These are phyloP conservation scores for Eristalinus aeneus DNA, from an alignment of 2,888 invertebrate genomes.

Conservation along the genomic window DNA sequence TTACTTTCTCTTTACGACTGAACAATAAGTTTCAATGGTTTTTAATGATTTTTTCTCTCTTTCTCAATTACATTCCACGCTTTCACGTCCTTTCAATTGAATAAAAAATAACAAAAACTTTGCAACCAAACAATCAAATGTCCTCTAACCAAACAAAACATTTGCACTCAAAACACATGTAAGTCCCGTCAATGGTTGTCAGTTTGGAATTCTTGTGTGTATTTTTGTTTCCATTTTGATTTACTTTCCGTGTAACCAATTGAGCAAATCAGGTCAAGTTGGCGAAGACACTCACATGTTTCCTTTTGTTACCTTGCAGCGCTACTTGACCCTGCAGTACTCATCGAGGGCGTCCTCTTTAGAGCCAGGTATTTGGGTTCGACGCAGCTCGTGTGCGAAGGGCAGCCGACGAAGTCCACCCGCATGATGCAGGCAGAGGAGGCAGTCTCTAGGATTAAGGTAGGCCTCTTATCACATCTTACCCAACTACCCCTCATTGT, in stretches of 20 bases:
- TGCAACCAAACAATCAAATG: slow-evolving; percentile 49
- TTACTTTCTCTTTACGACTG: slow-evolving; percentile 25
- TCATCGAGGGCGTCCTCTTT: slow-evolving; percentile 99
- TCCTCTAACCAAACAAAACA: slow-evolving; percentile 56
- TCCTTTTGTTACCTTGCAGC: slow-evolving; percentile 76
- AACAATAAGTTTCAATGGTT: slow-evolving; percentile 30
- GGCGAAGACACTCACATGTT: not conserved
- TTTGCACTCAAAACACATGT: slow-evolving; percentile 59
- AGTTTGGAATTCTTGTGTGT: not conserved
- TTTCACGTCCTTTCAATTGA: slow-evolving; percentile 59
- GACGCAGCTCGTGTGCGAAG: slow-evolving; percentile 98
- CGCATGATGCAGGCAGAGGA: slow-evolving; percentile 99
- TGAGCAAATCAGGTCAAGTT: not conserved
- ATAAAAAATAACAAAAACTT: slow-evolving; percentile 40
- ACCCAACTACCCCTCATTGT: not conserved
- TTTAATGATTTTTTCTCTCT: slow-evolving; percentile 39
- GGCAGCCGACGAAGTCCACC: slow-evolving; percentile 98
- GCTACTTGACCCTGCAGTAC: slow-evolving; percentile 87
- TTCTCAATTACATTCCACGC: slow-evolving; percentile 64
- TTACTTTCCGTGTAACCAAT: not conserved
- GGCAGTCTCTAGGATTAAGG: slow-evolving; percentile 99
- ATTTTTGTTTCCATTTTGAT: slow-evolving; percentile 30
- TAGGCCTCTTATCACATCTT: slow-evolving; percentile 80
- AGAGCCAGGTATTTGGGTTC: slow-evolving; percentile 98
- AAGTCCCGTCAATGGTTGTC: slow-evolving; percentile 48